A percentile compares a stretch with the other conserved stretches of the same genome.
These are phyloP conservation scores for Chiroxiphia lanceolata DNA, from an alignment of 2,797 vertebrate species.

Conservation along the genomic window DNA sequence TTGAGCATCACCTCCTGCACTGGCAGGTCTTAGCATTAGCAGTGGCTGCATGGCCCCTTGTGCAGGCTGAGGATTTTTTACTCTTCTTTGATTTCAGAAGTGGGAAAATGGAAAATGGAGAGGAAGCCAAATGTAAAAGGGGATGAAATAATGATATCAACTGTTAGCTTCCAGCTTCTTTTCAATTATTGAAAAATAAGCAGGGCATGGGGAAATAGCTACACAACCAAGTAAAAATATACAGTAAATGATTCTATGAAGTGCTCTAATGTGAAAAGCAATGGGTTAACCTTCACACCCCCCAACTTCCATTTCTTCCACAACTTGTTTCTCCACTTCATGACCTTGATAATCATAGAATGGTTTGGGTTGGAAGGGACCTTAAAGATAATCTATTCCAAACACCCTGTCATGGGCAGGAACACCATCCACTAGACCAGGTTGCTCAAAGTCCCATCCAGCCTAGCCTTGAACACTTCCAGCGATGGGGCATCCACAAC, in stretches of 20 bases:
- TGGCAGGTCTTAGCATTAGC: background rate
- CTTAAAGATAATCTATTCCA: background rate
- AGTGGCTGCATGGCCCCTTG: background rate
- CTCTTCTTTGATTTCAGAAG: background rate
- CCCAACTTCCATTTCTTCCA: background rate
- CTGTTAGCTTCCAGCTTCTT: background rate
- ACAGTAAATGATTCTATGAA: background rate
- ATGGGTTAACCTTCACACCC: rapidly evolving
- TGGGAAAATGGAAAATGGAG: background rate
- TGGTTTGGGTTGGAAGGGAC: background rate
- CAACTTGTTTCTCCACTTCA: background rate
- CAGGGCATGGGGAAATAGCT: background rate
- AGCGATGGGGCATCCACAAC: background rate
- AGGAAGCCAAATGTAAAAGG: background rate
- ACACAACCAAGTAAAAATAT: background rate
- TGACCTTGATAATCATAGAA: background rate
- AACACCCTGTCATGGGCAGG: background rate
- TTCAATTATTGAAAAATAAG: background rate
- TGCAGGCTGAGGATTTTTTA: background rate
- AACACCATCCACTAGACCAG: background rate
- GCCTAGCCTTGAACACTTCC: background rate
- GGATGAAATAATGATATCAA: background rate
- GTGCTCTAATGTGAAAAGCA: background rate
- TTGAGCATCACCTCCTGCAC: background rate
- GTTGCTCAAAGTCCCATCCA: background rate